Evolutionary conservation across 2,888 invertebrate genomes (phyloP).

Genomic region (Lingula anatina): DNA sequence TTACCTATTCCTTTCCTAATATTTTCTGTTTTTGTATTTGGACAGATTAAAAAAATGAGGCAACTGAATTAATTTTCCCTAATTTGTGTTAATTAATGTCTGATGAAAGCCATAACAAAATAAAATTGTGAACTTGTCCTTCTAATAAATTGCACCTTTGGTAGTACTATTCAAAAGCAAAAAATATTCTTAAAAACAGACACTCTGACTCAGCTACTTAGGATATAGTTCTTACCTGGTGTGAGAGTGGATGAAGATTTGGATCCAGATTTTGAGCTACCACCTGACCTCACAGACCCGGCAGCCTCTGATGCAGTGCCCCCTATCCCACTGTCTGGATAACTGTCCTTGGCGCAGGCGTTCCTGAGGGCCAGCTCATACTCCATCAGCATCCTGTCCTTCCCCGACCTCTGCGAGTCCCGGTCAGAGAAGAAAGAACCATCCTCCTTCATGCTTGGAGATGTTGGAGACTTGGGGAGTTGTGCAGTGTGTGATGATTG

Average conservation of each 20-base stretch:
- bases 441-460: background rate
- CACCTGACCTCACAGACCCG: slow-evolving; percentile 29
- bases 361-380: slow-evolving; percentile 29
- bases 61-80: too few species aligned
- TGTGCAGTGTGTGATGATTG: background rate
- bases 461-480: background rate
- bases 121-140: too few species aligned
- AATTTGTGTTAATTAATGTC: too few species aligned
- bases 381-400: slow-evolving; percentile 23
- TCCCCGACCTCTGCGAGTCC: slow-evolving; percentile 14
- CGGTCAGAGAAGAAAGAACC: slow-evolving; percentile 1
- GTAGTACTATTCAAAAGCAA: too few species aligned
- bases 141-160: too few species aligned
- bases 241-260: background rate
- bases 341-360: slow-evolving; percentile 31
- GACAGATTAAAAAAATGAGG: too few species aligned
- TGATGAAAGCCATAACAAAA: too few species aligned
- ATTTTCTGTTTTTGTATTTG: too few species aligned
- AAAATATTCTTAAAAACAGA: too few species aligned
- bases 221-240: background rate
- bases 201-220: too few species aligned
- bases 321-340: slow-evolving; percentile 45
- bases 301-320: slow-evolving; percentile 32
- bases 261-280: slow-evolving; percentile 14
- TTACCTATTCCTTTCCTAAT: too few species aligned